These are phyloP conservation scores for Amphiprion percula DNA, from an alignment of 2,113 vertebrate species.

Conservation along the genomic window DNA sequence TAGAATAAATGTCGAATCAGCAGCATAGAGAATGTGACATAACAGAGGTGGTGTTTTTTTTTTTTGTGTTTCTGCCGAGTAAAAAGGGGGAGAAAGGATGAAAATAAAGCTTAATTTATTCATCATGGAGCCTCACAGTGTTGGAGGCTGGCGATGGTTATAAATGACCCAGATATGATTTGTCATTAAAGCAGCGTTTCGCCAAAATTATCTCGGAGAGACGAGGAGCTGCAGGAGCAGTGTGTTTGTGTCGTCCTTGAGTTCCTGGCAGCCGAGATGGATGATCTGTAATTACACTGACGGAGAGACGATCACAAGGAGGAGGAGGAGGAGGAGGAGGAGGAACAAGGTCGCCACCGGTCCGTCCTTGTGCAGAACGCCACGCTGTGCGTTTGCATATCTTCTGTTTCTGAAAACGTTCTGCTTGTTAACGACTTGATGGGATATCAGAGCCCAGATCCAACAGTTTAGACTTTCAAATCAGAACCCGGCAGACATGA, in stretches of 20 bases:
- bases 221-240: constrained; percentile 20
- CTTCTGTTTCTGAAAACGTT: constrained; percentile 31
- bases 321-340: constrained; percentile 22
- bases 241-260: constrained; percentile 69
- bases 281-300: constrained; percentile 79
- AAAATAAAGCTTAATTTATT: constrained; percentile 65
- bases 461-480: neutral
- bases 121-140: constrained; percentile 37
- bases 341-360: constrained; percentile 69
- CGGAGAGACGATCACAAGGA: constrained; percentile 71
- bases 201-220: constrained; percentile 66
- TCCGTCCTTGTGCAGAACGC: constrained; percentile 64
- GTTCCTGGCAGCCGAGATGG: constrained; percentile 73
- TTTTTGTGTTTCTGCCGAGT: too few species aligned
- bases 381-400: constrained; percentile 27
- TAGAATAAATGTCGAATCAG: too few species aligned
- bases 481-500: neutral
- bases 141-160: constrained; percentile 60
- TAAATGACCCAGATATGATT: constrained; percentile 74
- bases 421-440: constrained; percentile 20
- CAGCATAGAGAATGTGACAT: too few species aligned
- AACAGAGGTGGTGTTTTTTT: neutral
- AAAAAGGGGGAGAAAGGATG: constrained; percentile 7
- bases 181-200: constrained; percentile 71
- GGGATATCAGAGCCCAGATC: constrained; percentile 1